Percentiles rank a stretch among this genome's conserved stretches.
These are phyloP conservation scores for Pammene aurita DNA, from an alignment of 2,888 invertebrate genomes.

Conservation along the genomic window DNA sequence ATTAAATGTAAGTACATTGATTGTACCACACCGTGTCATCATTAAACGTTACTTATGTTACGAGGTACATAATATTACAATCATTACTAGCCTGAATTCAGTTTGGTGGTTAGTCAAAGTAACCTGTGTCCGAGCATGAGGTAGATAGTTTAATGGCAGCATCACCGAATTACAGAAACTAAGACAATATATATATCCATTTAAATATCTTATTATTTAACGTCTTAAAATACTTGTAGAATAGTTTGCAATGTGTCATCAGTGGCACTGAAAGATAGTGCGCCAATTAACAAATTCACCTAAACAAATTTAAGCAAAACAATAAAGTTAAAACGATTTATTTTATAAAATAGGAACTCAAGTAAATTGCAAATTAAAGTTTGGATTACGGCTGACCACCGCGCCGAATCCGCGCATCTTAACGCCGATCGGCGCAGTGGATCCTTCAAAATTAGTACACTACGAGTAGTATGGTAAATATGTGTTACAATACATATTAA, in stretches of 20 bases:
- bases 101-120: conserved; percentile 51
- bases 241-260: conserved; percentile 42
- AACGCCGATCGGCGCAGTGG: not conserved
- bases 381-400: conserved; percentile 4
- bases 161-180: conserved; percentile 43
- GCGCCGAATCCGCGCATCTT: not conserved
- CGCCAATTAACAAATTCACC: conserved; percentile 58
- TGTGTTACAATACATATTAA: conserved; percentile 30
- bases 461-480: conserved; percentile 22
- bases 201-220: conserved; percentile 40
- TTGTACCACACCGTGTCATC: conserved; percentile 72
- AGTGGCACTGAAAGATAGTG: conserved; percentile 56
- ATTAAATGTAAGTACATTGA: conserved; percentile 72
- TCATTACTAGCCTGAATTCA: conserved; percentile 54
- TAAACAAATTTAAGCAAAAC: conserved; percentile 65
- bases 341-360: conserved; percentile 76
- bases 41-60: conserved; percentile 61
- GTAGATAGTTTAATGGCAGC: conserved; percentile 65
- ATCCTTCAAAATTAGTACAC: conserved; percentile 1
- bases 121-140: conserved; percentile 69
- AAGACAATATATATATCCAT: conserved; percentile 46
- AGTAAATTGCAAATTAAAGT: conserved; percentile 67
- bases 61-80: conserved; percentile 59
- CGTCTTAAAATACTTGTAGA: conserved; percentile 33
- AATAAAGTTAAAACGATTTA: conserved; percentile 59